Conservation (phyloP, 2,797 vertebrate genomes). For the Catostomus latipinnis region DNA sequence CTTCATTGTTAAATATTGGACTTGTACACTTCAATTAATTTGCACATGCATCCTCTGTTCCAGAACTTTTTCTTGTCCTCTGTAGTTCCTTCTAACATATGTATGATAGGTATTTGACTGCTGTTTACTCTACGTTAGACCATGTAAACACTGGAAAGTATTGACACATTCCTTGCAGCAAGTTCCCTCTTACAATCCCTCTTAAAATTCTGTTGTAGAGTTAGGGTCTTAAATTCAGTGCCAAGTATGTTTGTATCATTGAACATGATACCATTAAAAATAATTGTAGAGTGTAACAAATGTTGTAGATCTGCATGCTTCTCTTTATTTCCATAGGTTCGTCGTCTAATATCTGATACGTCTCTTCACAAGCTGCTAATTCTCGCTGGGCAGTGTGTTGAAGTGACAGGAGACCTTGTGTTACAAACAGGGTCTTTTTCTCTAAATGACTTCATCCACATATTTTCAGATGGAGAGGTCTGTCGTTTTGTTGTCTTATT, state of each 20-base stretch:
- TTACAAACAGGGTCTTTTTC: slow-evolving; percentile 88
- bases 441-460: slow-evolving; percentile 82
- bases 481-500: slow-evolving; percentile 19
- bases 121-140: not conserved
- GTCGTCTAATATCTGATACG: slow-evolving; percentile 82
- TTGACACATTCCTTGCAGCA: slow-evolving; percentile 17
- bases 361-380: slow-evolving; percentile 89
- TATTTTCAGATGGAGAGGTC: slow-evolving; percentile 89
- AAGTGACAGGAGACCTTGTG: slow-evolving; percentile 86
- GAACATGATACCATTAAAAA: not conserved
- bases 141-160: slow-evolving; percentile 1
- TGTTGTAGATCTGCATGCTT: not conserved
- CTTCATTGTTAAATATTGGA: not conserved
- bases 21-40: not conserved
- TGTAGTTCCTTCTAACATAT: not conserved
- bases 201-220: not conserved
- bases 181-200: not conserved
- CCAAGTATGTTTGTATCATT: not conserved
- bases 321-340: slow-evolving; percentile 75
- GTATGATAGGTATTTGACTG: slow-evolving; percentile 16
- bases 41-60: not conserved
- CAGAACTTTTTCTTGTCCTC: not conserved
- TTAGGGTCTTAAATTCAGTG: not conserved
- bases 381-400: slow-evolving; percentile 87
- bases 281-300: not conserved